These are phyloP conservation scores for Oreocharis arfaki DNA, from an alignment of 2,113 vertebrate species.

Conservation along the genomic window DNA sequence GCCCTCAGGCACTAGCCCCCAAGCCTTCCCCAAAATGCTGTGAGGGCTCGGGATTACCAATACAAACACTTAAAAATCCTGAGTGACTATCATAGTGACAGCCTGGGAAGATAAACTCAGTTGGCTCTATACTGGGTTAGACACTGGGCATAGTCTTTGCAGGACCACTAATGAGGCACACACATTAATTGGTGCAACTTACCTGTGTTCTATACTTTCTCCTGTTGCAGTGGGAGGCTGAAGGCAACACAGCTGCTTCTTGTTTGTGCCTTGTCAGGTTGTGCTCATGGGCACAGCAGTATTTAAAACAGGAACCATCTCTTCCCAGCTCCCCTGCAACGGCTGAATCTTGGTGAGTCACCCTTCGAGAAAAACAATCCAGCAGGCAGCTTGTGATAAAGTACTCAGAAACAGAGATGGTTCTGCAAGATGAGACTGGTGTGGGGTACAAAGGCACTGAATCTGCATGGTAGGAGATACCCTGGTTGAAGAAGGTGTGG, in stretches of 20 bases:
- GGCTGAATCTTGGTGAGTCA: fast-evolving
- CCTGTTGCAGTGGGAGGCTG: background rate
- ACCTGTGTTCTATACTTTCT: background rate
- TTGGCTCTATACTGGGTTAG: background rate
- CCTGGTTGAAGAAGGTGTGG: background rate
- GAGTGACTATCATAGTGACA: fast-evolving
- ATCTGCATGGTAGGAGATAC: background rate
- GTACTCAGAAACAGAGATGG: fast-evolving
- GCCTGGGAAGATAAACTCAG: background rate
- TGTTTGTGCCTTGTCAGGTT: background rate
- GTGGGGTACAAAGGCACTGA: background rate
- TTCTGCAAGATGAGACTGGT: background rate
- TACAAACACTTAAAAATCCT: background rate
- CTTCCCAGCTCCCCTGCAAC: fast-evolving
- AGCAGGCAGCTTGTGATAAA: background rate
- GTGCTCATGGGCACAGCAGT: background rate
- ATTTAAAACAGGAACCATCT: background rate
- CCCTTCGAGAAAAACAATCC: fast-evolving
- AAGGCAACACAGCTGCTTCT: background rate
- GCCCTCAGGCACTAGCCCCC: too few species aligned
- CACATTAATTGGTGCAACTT: fast-evolving
- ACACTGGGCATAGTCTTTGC: background rate
- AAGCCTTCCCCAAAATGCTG: background rate
- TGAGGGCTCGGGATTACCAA: background rate
- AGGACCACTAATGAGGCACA: fast-evolving